A percentile compares a stretch with the other conserved stretches of the same genome.
Conservation (phyloP, 2,797 vertebrate species). For the Petrocephalus schoutedeni region DNA sequence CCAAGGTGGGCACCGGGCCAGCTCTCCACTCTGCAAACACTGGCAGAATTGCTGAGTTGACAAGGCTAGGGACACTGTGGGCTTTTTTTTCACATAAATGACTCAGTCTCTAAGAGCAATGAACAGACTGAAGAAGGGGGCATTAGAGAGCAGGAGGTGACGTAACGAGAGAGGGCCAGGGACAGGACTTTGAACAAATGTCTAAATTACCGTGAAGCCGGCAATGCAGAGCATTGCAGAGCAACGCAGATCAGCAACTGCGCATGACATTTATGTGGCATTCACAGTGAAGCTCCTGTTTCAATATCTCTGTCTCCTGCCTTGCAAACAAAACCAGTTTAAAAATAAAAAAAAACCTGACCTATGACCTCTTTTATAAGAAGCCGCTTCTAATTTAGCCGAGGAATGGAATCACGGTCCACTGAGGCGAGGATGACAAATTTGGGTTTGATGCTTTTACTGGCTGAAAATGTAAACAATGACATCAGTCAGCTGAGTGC, state of each 20-base stretch:
- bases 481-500: not conserved
- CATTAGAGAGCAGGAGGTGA: not conserved
- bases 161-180: not conserved
- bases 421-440: not conserved
- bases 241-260: not conserved
- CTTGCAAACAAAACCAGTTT: not conserved
- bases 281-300: not conserved
- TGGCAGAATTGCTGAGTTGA: slow-evolving; percentile 29
- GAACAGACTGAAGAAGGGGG: not conserved
- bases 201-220: not conserved
- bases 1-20: slow-evolving; percentile 32
- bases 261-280: not conserved
- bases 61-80: slow-evolving; percentile 22
- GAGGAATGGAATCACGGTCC: not conserved
- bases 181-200: not conserved
- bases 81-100: slow-evolving; percentile 18
- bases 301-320: not conserved
- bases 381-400: not conserved
- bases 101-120: not conserved
- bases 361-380: not conserved
- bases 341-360: not conserved
- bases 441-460: not conserved
- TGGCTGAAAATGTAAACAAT: slow-evolving; percentile 15
- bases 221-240: not conserved
- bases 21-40: slow-evolving; percentile 23